Conservation (phyloP, 53 echinoderm and acorn worm genomes). For the Mesocentrotus franciscanus region DNA sequence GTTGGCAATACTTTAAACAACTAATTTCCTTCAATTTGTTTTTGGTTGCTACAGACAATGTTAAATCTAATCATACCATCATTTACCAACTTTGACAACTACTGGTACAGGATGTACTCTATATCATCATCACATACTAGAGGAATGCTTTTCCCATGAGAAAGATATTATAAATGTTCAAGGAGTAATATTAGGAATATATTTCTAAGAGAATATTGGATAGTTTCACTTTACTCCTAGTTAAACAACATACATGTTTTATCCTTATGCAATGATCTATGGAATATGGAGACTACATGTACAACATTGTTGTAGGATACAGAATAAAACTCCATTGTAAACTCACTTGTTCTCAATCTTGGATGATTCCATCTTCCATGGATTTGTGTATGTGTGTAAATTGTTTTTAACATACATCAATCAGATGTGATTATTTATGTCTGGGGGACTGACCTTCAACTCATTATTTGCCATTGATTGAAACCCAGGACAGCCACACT, state of each 20-base stretch:
- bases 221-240: background rate
- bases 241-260: background rate
- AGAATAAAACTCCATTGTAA: no score
- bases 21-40: background rate
- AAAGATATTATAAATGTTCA: background rate
- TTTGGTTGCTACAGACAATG: background rate
- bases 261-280: no score
- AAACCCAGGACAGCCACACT: no score
- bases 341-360: background rate
- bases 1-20: slow-evolving; percentile 16
- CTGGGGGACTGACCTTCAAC: no score
- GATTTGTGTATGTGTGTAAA: no score
- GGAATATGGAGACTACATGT: no score
- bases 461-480: no score
- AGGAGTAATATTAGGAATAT: background rate
- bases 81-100: background rate
- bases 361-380: background rate
- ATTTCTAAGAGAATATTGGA: background rate
- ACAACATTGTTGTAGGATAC: no score
- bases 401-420: no score
- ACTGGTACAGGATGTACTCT: background rate
- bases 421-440: no score
- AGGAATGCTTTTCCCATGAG: background rate
- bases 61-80: background rate
- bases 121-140: background rate